phyloP scores from a whole-genome alignment of 2,113 vertebrate species.

The Mormoops blainvillei region DNA sequence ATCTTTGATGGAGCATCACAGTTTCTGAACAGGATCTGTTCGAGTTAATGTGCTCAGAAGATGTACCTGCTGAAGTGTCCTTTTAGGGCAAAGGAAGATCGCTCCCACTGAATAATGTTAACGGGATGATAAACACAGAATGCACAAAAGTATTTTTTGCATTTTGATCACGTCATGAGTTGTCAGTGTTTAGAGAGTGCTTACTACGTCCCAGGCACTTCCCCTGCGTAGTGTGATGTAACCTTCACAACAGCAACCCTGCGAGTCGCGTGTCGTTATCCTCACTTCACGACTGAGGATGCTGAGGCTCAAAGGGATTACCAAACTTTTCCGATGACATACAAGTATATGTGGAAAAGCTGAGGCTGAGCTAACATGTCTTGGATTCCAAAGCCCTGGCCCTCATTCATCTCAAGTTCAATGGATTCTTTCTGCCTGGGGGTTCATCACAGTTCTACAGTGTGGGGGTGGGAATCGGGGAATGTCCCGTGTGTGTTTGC shows the following conservation, averaged over 20 bases:
- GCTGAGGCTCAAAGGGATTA: background rate
- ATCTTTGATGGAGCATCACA: background rate
- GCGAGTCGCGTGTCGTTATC: background rate
- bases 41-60: background rate
- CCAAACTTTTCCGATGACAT: background rate
- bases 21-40: background rate
- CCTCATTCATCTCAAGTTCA: background rate
- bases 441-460: background rate
- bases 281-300: background rate
- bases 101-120: background rate
- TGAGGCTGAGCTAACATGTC: background rate
- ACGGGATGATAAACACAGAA: background rate
- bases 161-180: background rate
- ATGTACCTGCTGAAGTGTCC: background rate
- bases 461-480: background rate
- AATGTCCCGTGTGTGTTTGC: too few relatives aligned
- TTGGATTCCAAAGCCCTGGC: background rate
- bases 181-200: background rate
- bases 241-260: background rate
- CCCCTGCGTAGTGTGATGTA: background rate
- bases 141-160: background rate
- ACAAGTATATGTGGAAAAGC: background rate
- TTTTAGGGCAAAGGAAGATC: background rate
- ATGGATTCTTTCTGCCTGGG: background rate
- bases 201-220: background rate